These are phyloP conservation scores for Clarias magur DNA, from an alignment of 2,113 vertebrate genomes.

Conservation along the genomic window DNA sequence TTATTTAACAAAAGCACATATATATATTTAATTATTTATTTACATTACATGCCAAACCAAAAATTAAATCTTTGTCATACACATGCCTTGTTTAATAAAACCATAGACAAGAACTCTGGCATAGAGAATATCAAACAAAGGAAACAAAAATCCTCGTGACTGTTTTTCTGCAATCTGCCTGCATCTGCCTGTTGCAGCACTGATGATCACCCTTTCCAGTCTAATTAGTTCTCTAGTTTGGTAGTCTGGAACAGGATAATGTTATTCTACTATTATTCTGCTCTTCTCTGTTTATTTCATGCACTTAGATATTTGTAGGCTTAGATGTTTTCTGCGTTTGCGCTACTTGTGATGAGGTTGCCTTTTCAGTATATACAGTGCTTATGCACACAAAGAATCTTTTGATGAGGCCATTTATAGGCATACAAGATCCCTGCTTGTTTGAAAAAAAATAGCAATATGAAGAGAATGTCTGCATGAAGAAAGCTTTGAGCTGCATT, in stretches of 20 bases:
- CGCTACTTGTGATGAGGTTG: neutral
- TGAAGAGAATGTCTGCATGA: neutral
- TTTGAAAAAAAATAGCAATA: neutral
- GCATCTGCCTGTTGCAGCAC: neutral
- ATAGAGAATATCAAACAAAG: neutral
- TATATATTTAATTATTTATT: too few relatives aligned
- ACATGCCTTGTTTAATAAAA: neutral
- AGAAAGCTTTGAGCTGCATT: neutral
- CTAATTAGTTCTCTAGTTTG: slow-evolving; percentile 27
- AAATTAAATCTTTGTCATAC: too few relatives aligned
- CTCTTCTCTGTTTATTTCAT: slow-evolving; percentile 18
- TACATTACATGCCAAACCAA: too few relatives aligned
- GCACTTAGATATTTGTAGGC: slow-evolving; percentile 25
- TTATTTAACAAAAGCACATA: too few relatives aligned
- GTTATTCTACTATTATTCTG: slow-evolving; percentile 35
- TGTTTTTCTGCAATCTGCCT: neutral
- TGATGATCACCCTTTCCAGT: slow-evolving; percentile 37
- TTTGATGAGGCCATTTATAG: neutral
- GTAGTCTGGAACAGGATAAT: slow-evolving; percentile 26
- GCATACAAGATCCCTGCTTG: neutral
- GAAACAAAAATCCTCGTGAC: neutral
- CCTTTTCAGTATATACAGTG: neutral
- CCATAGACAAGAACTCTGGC: neutral
- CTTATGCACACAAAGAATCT: neutral
- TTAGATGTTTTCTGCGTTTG: slow-evolving; percentile 3